phyloP scores from a whole-genome alignment of 2,888 invertebrate species.

The Acronicta leporina region DNA sequence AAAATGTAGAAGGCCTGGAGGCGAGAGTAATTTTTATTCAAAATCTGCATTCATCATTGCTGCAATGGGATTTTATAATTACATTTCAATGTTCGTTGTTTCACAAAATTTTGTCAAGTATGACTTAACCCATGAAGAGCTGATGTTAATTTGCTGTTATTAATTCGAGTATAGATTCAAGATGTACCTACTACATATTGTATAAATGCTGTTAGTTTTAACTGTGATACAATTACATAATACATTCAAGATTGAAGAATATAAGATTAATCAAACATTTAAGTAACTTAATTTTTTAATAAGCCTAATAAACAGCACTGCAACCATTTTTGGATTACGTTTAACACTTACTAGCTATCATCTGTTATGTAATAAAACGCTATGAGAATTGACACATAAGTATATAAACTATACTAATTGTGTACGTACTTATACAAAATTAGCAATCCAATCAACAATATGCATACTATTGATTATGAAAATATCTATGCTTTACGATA shows the following conservation, averaged over 20 bases:
- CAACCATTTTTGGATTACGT: conserved; percentile 78
- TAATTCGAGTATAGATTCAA: conserved; percentile 37
- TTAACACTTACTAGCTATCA: conserved; percentile 88
- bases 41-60: conserved; percentile 43
- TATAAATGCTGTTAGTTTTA: conserved; percentile 38
- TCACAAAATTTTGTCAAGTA: conserved; percentile 66
- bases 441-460: conserved; percentile 87
- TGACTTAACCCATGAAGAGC: conserved; percentile 60
- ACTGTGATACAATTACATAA: conserved; percentile 46
- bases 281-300: conserved; percentile 65
- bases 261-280: conserved; percentile 44
- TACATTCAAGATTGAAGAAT: conserved; percentile 53
- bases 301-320: conserved; percentile 81
- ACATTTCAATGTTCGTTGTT: conserved; percentile 82
- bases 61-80: conserved; percentile 63
- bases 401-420: conserved; percentile 90
- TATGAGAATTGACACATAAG: conserved; percentile 90
- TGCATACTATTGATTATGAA: conserved; percentile 87
- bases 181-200: conserved; percentile 31
- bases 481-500: conserved; percentile 83
- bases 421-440: conserved; percentile 88
- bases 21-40: conserved; percentile 46
- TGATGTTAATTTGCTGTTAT: conserved; percentile 40
- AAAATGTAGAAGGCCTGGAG: conserved; percentile 39
- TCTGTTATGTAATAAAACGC: conserved; percentile 89